Conservation (phyloP, 2,113 vertebrate species). For the Plectropomus leopardus region DNA sequence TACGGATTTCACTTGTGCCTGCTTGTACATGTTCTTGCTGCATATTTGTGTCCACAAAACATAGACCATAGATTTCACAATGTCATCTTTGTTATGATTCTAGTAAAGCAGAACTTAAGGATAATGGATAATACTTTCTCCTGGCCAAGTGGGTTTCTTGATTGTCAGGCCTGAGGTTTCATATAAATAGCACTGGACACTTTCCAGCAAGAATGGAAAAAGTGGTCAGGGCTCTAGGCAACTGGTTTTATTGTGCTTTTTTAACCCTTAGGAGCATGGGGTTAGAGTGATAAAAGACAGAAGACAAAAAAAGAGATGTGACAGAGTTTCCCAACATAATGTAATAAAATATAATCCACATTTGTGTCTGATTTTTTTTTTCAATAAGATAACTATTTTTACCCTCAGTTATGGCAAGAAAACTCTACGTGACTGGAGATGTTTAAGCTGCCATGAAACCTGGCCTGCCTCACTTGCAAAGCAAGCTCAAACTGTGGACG, state of each 20-base stretch:
- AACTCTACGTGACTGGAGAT: background rate
- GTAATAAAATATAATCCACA: background rate
- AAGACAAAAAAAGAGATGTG: background rate
- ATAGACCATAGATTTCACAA: background rate
- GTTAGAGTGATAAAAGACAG: background rate
- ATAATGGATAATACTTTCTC: conserved; percentile 60
- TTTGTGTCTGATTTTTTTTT: background rate
- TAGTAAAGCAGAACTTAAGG: conserved; percentile 27
- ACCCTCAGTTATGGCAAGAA: conserved; percentile 1
- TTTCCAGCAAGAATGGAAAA: conserved; percentile 83
- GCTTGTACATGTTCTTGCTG: conserved; percentile 10
- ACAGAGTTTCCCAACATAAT: background rate
- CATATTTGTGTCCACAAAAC: conserved; percentile 6
- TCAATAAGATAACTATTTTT: background rate
- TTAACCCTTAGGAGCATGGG: conserved; percentile 74
- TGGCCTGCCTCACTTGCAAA: conserved; percentile 12
- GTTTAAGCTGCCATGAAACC: conserved; percentile 31
- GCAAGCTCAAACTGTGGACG: conserved; percentile 28
- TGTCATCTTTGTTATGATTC: background rate
- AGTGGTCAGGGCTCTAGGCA: conserved; percentile 76
- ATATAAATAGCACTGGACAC: conserved; percentile 84
- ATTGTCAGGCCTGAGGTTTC: conserved; percentile 72
- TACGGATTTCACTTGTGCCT: conserved; percentile 12
- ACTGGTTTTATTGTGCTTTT: conserved; percentile 67
- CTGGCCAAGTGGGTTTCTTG: conserved; percentile 62